Conservation (phyloP, 2,888 invertebrate genomes). For the Drosophila nr. fundita region DNA sequence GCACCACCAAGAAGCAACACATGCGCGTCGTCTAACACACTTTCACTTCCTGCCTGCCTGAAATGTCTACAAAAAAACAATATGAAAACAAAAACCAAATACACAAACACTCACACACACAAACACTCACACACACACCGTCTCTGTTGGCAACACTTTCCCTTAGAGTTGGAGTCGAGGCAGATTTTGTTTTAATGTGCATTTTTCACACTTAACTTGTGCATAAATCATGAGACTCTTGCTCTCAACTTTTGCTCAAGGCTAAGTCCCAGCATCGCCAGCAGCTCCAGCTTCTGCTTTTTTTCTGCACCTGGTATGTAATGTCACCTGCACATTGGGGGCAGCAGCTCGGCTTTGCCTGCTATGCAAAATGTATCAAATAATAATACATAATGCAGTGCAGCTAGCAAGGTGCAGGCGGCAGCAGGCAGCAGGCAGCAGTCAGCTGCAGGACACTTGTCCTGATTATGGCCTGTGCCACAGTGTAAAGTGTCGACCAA, state of each 20-base stretch:
- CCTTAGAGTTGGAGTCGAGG: conserved; percentile 36
- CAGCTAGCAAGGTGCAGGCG: conserved; percentile 36
- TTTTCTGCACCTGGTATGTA: conserved; percentile 20
- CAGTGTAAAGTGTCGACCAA: conserved; percentile 53
- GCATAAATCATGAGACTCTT: conserved; percentile 73
- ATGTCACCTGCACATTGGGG: conserved; percentile 71
- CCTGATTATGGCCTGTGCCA: conserved; percentile 71
- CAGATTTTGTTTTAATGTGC: conserved; percentile 70
- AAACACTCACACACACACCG: neutral
- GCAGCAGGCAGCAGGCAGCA: conserved; percentile 43
- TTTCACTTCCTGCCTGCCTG: conserved; percentile 63
- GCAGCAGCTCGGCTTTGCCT: conserved; percentile 37
- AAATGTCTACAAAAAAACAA: conserved; percentile 7
- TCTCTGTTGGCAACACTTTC: conserved; percentile 68
- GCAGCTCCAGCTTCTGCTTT: conserved; percentile 13
- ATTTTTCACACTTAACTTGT: conserved; percentile 81
- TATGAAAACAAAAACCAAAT: conserved; percentile 5
- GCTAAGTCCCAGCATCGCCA: conserved; percentile 59
- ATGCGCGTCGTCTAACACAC: conserved; percentile 64
- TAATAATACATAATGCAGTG: conserved; percentile 75
- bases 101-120: neutral
- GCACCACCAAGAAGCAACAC: conserved; percentile 38
- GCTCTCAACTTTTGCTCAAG: conserved; percentile 73
- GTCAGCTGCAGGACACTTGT: conserved; percentile 72
- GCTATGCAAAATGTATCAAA: conserved; percentile 65